Evolutionary conservation across 2,797 vertebrate species (phyloP).

Genomic region (Chanos chanos): DNA sequence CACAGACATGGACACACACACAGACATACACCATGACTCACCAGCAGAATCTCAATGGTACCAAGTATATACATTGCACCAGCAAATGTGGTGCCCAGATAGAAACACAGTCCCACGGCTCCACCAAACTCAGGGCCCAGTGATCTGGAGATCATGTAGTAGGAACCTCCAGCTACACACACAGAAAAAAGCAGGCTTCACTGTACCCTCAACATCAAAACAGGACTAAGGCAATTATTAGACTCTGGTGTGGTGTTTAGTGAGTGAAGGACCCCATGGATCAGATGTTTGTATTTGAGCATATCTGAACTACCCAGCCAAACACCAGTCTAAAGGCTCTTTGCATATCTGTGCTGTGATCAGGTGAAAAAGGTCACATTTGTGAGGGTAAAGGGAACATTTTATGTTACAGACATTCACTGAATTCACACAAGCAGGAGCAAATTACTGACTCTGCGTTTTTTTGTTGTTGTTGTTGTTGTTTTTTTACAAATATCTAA

Average conservation of each 20-base stretch:
- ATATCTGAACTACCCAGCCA: too few species aligned
- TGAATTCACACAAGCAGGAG: neutral
- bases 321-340: too few species aligned
- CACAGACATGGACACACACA: too few species aligned
- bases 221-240: too few species aligned
- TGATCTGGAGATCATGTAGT: constrained; percentile 96
- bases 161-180: constrained; percentile 86
- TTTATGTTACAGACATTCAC: neutral
- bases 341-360: too few species aligned
- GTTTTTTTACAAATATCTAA: neutral
- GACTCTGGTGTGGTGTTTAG: too few species aligned
- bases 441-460: too few species aligned
- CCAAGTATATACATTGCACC: constrained; percentile 98
- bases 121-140: constrained; percentile 95
- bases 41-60: constrained; percentile 94
- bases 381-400: too few species aligned
- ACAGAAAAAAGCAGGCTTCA: neutral
- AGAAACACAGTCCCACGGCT: constrained; percentile 94
- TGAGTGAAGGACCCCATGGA: too few species aligned
- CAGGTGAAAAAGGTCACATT: too few species aligned
- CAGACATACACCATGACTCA: constrained; percentile 59
- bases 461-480: neutral
- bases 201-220: too few species aligned
- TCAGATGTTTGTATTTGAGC: too few species aligned
- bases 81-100: constrained; percentile 92